phyloP scores from a whole-genome alignment of 2,113 vertebrate genomes.

The Pteruthius melanotis region DNA sequence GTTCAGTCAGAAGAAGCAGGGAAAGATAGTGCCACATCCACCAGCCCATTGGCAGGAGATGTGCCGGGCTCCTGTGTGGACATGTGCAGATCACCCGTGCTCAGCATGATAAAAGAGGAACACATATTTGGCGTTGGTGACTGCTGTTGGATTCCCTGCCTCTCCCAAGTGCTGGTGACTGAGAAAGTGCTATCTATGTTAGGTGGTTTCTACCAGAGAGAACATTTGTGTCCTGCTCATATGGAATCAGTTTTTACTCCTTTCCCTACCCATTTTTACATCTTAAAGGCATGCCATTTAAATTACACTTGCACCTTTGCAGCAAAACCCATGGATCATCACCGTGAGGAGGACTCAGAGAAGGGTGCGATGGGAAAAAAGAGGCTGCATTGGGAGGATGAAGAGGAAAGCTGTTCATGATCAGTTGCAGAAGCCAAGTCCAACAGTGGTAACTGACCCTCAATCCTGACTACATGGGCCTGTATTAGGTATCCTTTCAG shows the following conservation, averaged over 20 bases:
- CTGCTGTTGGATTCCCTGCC: background rate
- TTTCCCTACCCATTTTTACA: background rate
- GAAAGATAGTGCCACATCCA: background rate
- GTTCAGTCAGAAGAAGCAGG: background rate
- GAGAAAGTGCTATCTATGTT: background rate
- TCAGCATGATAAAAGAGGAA: background rate
- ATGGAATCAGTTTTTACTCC: background rate
- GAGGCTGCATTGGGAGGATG: background rate
- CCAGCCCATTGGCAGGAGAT: background rate
- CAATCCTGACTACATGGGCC: background rate
- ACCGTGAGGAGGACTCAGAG: background rate
- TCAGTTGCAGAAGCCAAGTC: background rate
- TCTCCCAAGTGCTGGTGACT: background rate
- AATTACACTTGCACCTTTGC: background rate
- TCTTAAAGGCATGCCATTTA: background rate
- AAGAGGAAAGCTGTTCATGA: background rate
- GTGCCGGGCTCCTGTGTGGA: background rate
- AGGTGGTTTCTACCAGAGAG: background rate
- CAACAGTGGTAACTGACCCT: background rate
- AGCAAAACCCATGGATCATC: background rate
- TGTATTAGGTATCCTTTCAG: background rate
- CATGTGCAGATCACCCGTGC: background rate
- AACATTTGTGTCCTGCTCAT: background rate
- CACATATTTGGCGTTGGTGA: background rate
- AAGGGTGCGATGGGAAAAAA: background rate